Base-by-base conservation (phyloP, 2,113 vertebrate genomes). In the Monarcha castaneiventris region DNA sequence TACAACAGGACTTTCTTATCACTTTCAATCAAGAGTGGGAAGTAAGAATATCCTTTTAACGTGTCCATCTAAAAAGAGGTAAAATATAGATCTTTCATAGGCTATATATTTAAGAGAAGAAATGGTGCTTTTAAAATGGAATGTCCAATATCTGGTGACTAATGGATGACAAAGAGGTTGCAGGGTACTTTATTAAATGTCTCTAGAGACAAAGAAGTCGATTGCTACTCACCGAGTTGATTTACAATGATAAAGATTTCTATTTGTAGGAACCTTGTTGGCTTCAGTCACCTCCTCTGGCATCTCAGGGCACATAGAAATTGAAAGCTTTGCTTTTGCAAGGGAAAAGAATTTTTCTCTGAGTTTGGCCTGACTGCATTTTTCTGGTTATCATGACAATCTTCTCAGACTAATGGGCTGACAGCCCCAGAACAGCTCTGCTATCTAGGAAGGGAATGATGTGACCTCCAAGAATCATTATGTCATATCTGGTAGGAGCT, bases 171-270 rank as follows among this genome's bases (percentile, higher is more conserved):
- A 84, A 90, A 95, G 84, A 89, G 86, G 80, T 87, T 89, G 89
- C 15, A 9, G 76, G 89, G 61, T 78, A 93, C 89, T 96, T 96
- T 94, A 94, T 95, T 92, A 96, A 89, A 89, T 20, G 93, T 91
- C 93, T 92, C 94, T 44, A 75, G 93, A 87, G 94, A 91, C 78
- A 87, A 93, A 92, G 88, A 86, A 95, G 89, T 96, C 76, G 37
- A 95, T 95, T 94, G 86, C 91, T 92, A 61, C 95, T 96, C 86
- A 90, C 80, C 1, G 39, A 75, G 93, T 81, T 95, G 93, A 97
- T 96, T 96, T 94, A 97, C 91, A 95, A 12, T 41, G 93, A 81
- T 90, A 75, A 97, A 95, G 89, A 81, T 91, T 96, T 95, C 86
- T 94, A 55, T 93, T 87, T 93, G 93, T 89, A 89, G 91, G 80